phyloP scores from a whole-genome alignment of 2,797 vertebrate genomes.

The Aythya fuligula region DNA sequence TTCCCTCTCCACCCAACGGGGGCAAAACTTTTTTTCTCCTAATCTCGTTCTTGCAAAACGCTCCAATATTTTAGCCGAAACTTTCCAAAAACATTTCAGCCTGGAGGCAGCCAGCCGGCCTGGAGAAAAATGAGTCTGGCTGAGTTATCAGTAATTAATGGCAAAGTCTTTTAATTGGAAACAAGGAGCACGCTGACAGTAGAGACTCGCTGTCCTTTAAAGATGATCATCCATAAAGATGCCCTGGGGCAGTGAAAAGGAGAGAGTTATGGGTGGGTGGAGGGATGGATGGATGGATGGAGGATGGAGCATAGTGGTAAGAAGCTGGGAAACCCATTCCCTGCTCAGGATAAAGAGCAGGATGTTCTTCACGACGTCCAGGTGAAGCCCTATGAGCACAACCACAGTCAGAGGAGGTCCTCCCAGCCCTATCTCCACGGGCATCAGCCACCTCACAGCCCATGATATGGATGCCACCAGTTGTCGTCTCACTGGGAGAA shows the following conservation, averaged over 20 bases:
- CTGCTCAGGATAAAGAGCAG: background rate
- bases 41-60: conserved; percentile 42
- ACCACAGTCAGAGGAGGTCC: background rate
- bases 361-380: rapidly evolving
- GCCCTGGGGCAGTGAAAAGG: background rate
- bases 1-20: background rate
- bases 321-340: background rate
- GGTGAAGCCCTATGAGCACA: background rate
- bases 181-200: background rate
- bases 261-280: background rate
- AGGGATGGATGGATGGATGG: background rate
- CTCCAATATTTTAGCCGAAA: conserved; percentile 10
- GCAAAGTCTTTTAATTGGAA: background rate
- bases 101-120: background rate
- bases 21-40: background rate
- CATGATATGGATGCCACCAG: rapidly evolving
- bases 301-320: background rate
- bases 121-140: background rate
- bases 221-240: background rate
- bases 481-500: background rate
- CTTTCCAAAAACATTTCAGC: conserved; percentile 25
- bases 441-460: rapidly evolving
- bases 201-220: background rate
- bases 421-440: background rate
- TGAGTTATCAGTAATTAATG: conserved; percentile 2